Evolutionary conservation across 2,113 vertebrate genomes (phyloP), one percentile per base, ranked within the genome.

Genomic region (Plecotus auritus): DNA sequence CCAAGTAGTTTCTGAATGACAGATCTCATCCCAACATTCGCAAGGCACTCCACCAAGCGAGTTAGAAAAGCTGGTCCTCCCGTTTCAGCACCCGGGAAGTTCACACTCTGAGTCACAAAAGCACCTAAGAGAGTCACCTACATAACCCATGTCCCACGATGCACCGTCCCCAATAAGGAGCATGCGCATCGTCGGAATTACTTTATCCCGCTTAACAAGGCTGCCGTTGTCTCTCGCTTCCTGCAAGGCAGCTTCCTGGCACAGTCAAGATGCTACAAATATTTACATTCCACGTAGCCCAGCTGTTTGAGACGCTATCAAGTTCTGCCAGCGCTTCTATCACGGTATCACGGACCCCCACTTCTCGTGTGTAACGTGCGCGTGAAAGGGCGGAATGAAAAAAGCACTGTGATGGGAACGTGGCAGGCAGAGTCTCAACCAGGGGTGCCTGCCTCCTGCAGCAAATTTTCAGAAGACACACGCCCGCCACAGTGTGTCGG

Each of bases 231-330:
- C 88, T 67, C 93, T 66, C 73, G 78, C 59, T 84, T 30, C 88
- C 80, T 95, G 64, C 85, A 90, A 97, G 67, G 96, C 96, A 84
- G 61, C 95, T 97, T 95, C 93, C 32, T 89, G 85, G 85, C 92
- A 96, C 97, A 95, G 97, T 96, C 95, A 98, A 81, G 94, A 98
- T 96, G 95, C 95, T 96, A 95, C 91, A 97, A 97, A 97, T 96
- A 97, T 97, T 96, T 97, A 95, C 95, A 96, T 91, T 70, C 22
- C 87, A 85, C 95, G 90, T 20, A 97, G 95, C 78, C 91, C 84
- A 45, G 80, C 64, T 45, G 92, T 97, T 94, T 49, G 94, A 66
- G 97, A 74, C 37, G 83, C 95, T 81, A 91, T 54, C 78, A 96
- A 97, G 86, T 96, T 85, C 91, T 88, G 82, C 97, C 69, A 91